Evolutionary conservation across 2,888 invertebrate genomes (phyloP).

Genomic region (Epiblema foenella): DNA sequence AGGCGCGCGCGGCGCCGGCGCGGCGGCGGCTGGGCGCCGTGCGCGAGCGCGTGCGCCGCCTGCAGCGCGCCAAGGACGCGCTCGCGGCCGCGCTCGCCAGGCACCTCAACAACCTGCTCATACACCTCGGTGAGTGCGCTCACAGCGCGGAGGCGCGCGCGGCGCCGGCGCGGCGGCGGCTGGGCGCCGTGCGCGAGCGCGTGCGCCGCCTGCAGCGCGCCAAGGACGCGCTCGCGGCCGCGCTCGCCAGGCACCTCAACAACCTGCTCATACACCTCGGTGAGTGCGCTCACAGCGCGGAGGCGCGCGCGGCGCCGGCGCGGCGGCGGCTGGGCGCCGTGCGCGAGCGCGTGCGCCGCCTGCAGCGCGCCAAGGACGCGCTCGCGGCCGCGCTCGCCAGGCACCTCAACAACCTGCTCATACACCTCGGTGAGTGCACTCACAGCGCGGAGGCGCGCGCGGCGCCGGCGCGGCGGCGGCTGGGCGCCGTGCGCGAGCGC

Average conservation of each 20-base stretch:
- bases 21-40: slow-evolving; percentile 65
- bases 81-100: slow-evolving; percentile 91
- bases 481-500: slow-evolving; percentile 67
- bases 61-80: slow-evolving; percentile 65
- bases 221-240: slow-evolving; percentile 84
- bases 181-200: slow-evolving; percentile 67
- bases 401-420: slow-evolving; percentile 97
- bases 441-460: too few relatives aligned
- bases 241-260: slow-evolving; percentile 95
- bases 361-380: slow-evolving; percentile 65
- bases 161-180: too few relatives aligned
- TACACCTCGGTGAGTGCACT: slow-evolving; percentile 88
- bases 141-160: too few relatives aligned
- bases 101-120: slow-evolving; percentile 97
- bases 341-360: slow-evolving; percentile 67
- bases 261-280: slow-evolving; percentile 97
- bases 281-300: not conserved
- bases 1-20: slow-evolving; percentile 54
- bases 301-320: too few relatives aligned
- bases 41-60: slow-evolving; percentile 67
- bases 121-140: slow-evolving; percentile 88
- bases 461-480: too few relatives aligned
- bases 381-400: slow-evolving; percentile 91
- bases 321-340: slow-evolving; percentile 65
- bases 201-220: slow-evolving; percentile 66